phyloP scores from a whole-genome alignment of 2,888 invertebrate genomes.

The Notocelia uddmanniana region DNA sequence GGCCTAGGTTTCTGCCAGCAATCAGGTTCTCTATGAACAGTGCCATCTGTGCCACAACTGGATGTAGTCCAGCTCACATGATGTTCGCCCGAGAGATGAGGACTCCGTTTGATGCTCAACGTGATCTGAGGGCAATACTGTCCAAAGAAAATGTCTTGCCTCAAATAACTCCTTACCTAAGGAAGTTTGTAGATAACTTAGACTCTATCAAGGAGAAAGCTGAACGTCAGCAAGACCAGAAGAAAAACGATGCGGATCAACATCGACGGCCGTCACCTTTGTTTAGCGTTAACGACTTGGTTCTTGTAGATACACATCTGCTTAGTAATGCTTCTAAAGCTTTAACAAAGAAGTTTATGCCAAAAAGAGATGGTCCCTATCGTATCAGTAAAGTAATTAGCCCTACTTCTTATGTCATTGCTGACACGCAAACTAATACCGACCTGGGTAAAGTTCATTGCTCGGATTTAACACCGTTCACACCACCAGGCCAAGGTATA shows the following conservation, averaged over 20 bases:
- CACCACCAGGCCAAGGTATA: neutral
- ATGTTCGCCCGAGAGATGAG: slow-evolving; percentile 55
- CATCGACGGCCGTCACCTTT: slow-evolving; percentile 2
- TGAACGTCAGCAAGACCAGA: slow-evolving; percentile 7
- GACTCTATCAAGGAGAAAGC: slow-evolving; percentile 9
- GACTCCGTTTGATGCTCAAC: slow-evolving; percentile 46
- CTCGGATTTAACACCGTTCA: slow-evolving; percentile 11
- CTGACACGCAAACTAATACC: slow-evolving; percentile 6
- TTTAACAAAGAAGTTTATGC: slow-evolving; percentile 53
- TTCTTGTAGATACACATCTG: neutral
- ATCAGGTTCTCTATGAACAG: slow-evolving; percentile 55
- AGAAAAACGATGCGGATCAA: neutral
- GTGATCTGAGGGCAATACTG: slow-evolving; percentile 44
- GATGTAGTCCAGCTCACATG: slow-evolving; percentile 52
- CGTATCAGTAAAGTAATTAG: slow-evolving; percentile 38
- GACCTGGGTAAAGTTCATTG: slow-evolving; percentile 16
- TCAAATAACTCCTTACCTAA: slow-evolving; percentile 47
- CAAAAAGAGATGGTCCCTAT: slow-evolving; percentile 58
- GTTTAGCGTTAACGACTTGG: slow-evolving; percentile 8
- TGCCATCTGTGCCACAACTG: slow-evolving; percentile 48
- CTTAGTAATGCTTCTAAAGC: slow-evolving; percentile 44
- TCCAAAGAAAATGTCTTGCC: slow-evolving; percentile 47
- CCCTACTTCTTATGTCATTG: slow-evolving; percentile 44
- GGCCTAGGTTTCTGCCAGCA: slow-evolving; percentile 51
- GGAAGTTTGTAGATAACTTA: slow-evolving; percentile 28